Evolutionary conservation across 1,140 invertebrate genomes (phyloP).

Genomic region (Acyrthosiphon pisum): DNA sequence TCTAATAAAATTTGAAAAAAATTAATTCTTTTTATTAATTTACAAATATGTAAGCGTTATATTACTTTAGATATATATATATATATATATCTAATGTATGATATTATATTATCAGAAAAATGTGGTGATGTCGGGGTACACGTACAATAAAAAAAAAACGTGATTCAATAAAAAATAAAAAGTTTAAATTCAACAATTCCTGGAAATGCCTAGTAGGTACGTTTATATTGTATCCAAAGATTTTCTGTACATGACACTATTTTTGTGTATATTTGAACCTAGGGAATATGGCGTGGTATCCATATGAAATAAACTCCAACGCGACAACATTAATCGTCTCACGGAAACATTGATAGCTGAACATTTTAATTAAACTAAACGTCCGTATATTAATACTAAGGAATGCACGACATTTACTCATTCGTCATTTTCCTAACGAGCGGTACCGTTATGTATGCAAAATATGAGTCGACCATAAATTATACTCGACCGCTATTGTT

Average conservation of each 20-base stretch:
- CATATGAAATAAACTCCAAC: not conserved
- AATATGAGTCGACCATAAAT: constrained; percentile 37
- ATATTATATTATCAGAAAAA: not conserved
- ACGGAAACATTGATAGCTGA: constrained; percentile 14
- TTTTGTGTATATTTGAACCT: not conserved
- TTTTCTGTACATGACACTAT: not conserved
- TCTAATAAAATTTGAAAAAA: not conserved
- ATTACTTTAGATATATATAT: too few relatives aligned
- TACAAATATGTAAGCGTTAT: not conserved
- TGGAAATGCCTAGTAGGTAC: not conserved
- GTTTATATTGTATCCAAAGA: not conserved
- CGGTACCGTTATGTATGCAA: constrained; percentile 14
- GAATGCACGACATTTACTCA: constrained; percentile 25
- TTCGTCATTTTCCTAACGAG: constrained; percentile 40
- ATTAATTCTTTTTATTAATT: not conserved
- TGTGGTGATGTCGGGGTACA: not conserved
- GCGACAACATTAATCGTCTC: constrained; percentile 3
- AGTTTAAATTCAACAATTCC: not conserved
- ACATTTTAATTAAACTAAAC: constrained; percentile 40
- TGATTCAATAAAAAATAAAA: not conserved
- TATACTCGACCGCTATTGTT: not conserved
- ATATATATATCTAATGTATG: not conserved
- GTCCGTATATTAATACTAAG: not conserved
- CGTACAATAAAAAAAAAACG: not conserved
- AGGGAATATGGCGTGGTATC: not conserved